Percentiles rank a stretch among this genome's conserved stretches.
Evolutionary conservation across 1,140 invertebrate species (phyloP).

Genomic region (Caenorhabditis elegans): WBcel235 BX284603.4:3392001-3392500

Average conservation of each 20-base stretch:
- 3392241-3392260: too few relatives aligned
- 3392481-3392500: too few relatives aligned
- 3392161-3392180: background rate
- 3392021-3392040: too few relatives aligned
- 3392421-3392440: constrained; percentile 17
- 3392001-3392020: too few relatives aligned
- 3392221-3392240: background rate
- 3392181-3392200: background rate
- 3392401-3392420: background rate
- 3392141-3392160: background rate
- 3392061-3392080: too few relatives aligned
- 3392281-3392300: too few relatives aligned
- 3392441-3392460: background rate
- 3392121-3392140: constrained; percentile 7
- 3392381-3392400: background rate
- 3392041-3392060: too few relatives aligned
- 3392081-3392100: background rate
- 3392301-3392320: too few relatives aligned
- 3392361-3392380: background rate
- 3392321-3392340: background rate
- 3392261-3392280: too few relatives aligned
- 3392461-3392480: too few relatives aligned
- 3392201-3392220: constrained; percentile 7
- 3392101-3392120: constrained; percentile 12
- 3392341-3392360: background rate